Evolutionary conservation across 2,888 invertebrate species (phyloP).

Genomic region (Nomada hirtipes): DNA sequence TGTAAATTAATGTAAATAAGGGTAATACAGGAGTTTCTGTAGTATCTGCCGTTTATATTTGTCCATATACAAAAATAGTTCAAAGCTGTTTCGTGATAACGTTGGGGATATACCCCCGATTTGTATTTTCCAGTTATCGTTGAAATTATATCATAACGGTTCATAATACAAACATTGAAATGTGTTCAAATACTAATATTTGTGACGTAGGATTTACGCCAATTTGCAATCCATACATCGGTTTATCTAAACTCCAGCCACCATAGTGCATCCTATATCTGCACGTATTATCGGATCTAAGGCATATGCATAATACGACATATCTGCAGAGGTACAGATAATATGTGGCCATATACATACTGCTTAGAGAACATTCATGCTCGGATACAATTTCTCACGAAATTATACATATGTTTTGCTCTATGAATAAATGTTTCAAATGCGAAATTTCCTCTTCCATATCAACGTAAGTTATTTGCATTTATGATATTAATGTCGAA

Average conservation of each 20-base stretch:
- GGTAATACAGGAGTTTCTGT: no score
- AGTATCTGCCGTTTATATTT: no score
- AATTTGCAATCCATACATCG: conserved; percentile 67
- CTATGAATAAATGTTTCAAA: no score
- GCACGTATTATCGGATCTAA: neutral
- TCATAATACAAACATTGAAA: neutral
- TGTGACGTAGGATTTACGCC: conserved; percentile 54
- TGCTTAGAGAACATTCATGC: neutral
- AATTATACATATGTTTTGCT: neutral
- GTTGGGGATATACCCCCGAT: no score
- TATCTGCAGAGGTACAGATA: conserved; percentile 38
- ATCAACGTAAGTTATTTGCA: no score
- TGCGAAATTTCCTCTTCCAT: no score
- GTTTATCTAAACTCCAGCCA: conserved; percentile 63
- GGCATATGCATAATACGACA: conserved; percentile 11
- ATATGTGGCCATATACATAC: conserved; percentile 10
- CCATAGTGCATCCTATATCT: conserved; percentile 25
- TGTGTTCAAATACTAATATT: conserved; percentile 13
- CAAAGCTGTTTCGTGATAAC: no score
- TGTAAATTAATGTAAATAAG: no score
- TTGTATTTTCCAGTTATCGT: no score
- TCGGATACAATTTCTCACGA: neutral
- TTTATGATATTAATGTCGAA: no score
- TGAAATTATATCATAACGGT: no score
- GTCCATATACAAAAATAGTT: no score